phyloP scores from a whole-genome alignment of 2,113 vertebrate genomes.

The Grammomys dolichurus region DNA sequence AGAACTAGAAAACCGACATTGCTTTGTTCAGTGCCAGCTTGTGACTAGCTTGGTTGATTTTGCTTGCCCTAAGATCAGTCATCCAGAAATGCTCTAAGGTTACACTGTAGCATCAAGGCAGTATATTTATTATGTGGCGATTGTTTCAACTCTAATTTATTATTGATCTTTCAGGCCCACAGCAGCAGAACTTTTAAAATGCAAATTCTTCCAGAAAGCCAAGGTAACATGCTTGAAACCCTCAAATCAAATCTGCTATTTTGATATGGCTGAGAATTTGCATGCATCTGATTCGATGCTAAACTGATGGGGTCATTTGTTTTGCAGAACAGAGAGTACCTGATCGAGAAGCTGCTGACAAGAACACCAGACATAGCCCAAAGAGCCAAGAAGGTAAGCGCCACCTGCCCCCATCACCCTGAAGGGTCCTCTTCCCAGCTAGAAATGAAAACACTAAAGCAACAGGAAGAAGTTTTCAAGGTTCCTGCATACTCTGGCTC shows the following conservation, averaged over 20 bases:
- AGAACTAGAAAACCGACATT: slow-evolving; percentile 1
- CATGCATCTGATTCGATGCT: slow-evolving; percentile 69
- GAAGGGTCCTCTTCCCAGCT: background rate
- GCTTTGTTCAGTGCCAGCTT: slow-evolving; percentile 26
- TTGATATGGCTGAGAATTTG: slow-evolving; percentile 83
- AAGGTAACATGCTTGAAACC: slow-evolving; percentile 89
- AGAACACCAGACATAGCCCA: slow-evolving; percentile 96
- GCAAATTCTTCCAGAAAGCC: slow-evolving; percentile 94
- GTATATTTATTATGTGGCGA: slow-evolving; percentile 83
- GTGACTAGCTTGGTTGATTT: slow-evolving; percentile 69
- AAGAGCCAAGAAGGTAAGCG: slow-evolving; percentile 96
- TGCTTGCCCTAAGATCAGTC: slow-evolving; percentile 78
- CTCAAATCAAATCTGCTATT: slow-evolving; percentile 84
- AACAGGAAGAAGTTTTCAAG: background rate
- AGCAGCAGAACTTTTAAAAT: slow-evolving; percentile 93
- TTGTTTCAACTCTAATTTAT: slow-evolving; percentile 89
- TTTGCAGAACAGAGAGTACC: slow-evolving; percentile 97
- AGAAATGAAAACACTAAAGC: background rate
- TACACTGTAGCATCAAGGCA: slow-evolving; percentile 82
- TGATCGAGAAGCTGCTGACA: slow-evolving; percentile 97
- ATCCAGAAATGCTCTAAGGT: slow-evolving; percentile 80
- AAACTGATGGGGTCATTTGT: slow-evolving; percentile 83
- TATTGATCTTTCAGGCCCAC: slow-evolving; percentile 92
- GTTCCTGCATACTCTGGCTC: background rate
- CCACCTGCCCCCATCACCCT: background rate